phyloP scores from a whole-genome alignment of 92 coral and sea anemone genomes.

The Muricea muricata region DNA sequence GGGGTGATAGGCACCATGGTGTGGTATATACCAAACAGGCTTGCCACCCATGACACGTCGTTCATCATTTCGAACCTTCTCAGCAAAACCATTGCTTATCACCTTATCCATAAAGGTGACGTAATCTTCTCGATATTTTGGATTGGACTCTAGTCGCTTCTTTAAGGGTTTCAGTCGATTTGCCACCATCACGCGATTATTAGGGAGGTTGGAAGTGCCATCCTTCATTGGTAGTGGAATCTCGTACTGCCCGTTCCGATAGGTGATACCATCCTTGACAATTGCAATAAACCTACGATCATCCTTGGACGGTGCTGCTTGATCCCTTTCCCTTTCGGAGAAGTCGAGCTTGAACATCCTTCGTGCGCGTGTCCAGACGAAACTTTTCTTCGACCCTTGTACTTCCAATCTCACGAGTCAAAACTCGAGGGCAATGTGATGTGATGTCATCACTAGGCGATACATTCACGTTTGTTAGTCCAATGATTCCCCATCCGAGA shows the following conservation, averaged over 20 bases:
- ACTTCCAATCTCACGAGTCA: no score
- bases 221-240: constrained; percentile 45
- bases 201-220: constrained; percentile 28
- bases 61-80: no score
- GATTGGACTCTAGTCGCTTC: constrained; percentile 24
- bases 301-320: constrained; percentile 24
- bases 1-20: constrained; percentile 47
- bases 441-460: not conserved
- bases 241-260: constrained; percentile 45
- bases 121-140: constrained; percentile 43
- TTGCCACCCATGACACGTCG: not conserved
- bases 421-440: constrained; percentile 22
- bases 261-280: constrained; percentile 24
- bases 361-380: constrained; percentile 2
- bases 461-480: constrained; percentile 28
- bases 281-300: constrained; percentile 32
- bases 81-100: constrained; percentile 48
- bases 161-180: constrained; percentile 47
- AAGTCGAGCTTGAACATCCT: constrained; percentile 51
- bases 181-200: no score
- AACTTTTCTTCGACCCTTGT: constrained; percentile 42
- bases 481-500: constrained; percentile 62
- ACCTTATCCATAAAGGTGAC: constrained; percentile 45
- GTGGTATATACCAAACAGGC: constrained; percentile 21
- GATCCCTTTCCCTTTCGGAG: not conserved